phyloP scores from a whole-genome alignment of 2,113 vertebrate species.

The Cryptotis parvus region DNA sequence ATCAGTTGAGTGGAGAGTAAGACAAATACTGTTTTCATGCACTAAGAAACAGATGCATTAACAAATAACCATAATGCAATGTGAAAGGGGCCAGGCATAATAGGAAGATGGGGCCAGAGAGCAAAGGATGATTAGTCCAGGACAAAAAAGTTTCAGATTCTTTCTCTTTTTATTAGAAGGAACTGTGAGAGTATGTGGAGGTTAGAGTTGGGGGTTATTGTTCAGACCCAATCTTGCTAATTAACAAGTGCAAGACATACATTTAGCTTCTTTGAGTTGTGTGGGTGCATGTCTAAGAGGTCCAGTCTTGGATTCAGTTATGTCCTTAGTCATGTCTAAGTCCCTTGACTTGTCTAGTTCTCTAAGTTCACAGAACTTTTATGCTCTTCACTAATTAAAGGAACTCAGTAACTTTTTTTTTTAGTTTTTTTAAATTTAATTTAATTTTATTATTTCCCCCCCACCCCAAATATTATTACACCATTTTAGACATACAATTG shows the following conservation, averaged over 20 bases:
- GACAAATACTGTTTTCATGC: neutral
- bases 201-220: neutral
- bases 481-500: no score
- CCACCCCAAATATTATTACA: no score
- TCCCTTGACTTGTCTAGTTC: neutral
- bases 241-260: neutral
- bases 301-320: no score
- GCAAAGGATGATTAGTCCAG: neutral
- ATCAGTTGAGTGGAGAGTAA: neutral
- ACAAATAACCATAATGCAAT: neutral
- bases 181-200: neutral
- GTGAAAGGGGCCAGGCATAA: neutral
- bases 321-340: no score
- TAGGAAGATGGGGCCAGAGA: neutral
- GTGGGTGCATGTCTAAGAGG: no score
- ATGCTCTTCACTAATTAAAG: neutral
- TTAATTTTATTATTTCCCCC: no score
- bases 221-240: neutral
- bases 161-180: neutral
- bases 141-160: neutral
- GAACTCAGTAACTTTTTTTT: neutral
- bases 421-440: no score
- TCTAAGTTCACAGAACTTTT: neutral
- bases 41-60: neutral
- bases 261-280: neutral